Evolutionary conservation across 1,140 invertebrate genomes (phyloP).

Genomic region (Plodia interpunctella): DNA sequence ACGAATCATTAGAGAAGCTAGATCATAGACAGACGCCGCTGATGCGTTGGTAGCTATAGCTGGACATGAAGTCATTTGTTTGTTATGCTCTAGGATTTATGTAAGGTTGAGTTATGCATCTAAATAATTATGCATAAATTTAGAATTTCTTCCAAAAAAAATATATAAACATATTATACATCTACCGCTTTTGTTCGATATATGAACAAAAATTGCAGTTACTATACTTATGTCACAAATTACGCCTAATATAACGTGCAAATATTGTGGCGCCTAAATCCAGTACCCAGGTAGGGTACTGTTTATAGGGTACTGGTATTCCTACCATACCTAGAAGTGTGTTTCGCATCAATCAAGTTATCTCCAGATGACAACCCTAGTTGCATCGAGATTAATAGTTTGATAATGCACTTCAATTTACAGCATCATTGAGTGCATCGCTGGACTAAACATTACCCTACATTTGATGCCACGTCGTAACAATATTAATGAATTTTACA

Average conservation of each 20-base stretch:
- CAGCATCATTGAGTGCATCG: constrained; percentile 53
- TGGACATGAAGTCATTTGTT: not conserved
- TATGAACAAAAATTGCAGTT: no score
- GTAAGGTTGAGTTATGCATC: no score
- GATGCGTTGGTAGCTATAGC: no score
- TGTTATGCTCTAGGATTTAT: not conserved
- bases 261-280: not conserved
- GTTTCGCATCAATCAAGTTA: not conserved
- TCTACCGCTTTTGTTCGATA: no score
- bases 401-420: constrained; percentile 67
- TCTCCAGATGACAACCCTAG: constrained; percentile 44
- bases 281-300: not conserved
- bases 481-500: constrained; percentile 1
- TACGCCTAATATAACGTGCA: no score
- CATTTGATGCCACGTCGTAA: constrained; percentile 21
- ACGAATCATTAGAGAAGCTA: constrained; percentile 16
- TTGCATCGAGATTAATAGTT: constrained; percentile 59
- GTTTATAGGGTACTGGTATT: no score
- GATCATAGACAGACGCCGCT: not conserved
- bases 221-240: no score
- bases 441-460: constrained; percentile 51
- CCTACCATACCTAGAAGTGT: not conserved
- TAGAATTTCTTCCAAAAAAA: no score
- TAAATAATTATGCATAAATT: no score
- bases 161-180: no score